Base-by-base conservation (phyloP, 2,113 vertebrate genomes). In the Lepisosteus osseus region DNA sequence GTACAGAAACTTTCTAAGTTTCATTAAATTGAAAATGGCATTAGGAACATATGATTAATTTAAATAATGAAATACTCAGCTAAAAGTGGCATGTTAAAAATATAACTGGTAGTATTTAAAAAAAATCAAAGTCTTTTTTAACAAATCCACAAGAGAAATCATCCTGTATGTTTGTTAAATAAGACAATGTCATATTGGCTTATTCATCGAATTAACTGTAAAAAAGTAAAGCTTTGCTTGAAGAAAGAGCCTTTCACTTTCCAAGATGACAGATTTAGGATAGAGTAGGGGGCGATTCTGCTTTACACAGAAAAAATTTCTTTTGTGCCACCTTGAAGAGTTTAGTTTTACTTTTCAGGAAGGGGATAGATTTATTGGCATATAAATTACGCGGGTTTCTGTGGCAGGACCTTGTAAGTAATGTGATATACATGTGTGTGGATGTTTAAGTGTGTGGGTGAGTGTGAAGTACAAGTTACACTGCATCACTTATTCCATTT, bases 291-390 rank as follows among this genome's bases (percentile, higher is more conserved):
- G 72, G 65, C 76, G 61, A 13, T 59, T 77, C n/a, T 63, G 77
- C 79, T 80, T 72, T 76, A 41, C 78, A 84, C 82, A 56, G 68
- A 81, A 76, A 84, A 76, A 40, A 83, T 86, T 83, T 84, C 73
- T 85, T 79, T 68, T 81, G 82, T 87, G 85, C 88, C 85, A 88
- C 83, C 79, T 80, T 85, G 85, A 81, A 82, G 81, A 80, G 78
- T 82, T 80, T 75, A 68, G 80, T 74, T 85, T 87, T 87, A 80
- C 83, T 82, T 84, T 84, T 88, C 82, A 87, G 86, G 82, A 86
- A 82, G 83, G 81, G 80, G 80, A 80, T 78, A 80, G 78, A 86
- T 89, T 87, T 89, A 90, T 88, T 84, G 73, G 73, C 84, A 75
- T 81, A 81, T 90, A 89, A 88, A 87, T 85, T 82, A 83, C 80